These are phyloP conservation scores for Mixornis gularis DNA, from an alignment of 2,113 vertebrate genomes.

Conservation along the genomic window DNA sequence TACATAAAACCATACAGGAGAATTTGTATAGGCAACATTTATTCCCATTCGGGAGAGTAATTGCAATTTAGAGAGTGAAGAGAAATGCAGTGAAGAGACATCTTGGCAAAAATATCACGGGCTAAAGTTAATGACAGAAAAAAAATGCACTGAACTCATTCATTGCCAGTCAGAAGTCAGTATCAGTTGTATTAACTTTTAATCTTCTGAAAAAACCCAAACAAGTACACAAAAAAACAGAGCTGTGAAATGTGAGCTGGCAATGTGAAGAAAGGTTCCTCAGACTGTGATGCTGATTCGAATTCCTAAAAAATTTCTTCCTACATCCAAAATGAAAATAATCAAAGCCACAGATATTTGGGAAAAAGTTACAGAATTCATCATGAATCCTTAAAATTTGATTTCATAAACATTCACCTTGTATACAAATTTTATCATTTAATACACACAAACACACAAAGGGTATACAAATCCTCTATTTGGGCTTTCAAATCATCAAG, in stretches of 20 bases:
- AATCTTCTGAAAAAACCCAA: neutral
- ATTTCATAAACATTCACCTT: neutral
- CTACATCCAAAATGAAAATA: neutral
- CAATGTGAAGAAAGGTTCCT: neutral
- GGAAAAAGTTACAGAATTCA: neutral
- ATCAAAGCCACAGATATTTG: neutral
- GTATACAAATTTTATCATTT: neutral
- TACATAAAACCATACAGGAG: constrained; percentile 19
- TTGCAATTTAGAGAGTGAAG: neutral
- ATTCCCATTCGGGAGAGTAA: neutral
- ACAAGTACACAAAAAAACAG: neutral
- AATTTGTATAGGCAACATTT: constrained; percentile 10
- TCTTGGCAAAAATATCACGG: neutral
- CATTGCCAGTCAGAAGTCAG: neutral
- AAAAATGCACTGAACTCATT: neutral
- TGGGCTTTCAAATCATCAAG: neutral
- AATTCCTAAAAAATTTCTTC: neutral
- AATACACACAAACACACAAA: neutral
- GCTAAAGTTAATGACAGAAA: constrained; percentile 9
- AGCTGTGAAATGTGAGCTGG: neutral
- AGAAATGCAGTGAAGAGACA: neutral
- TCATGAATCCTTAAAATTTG: neutral
- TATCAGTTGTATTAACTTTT: neutral
- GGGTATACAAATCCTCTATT: neutral
- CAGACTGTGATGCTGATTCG: neutral